Evolutionary conservation across 2,888 invertebrate genomes (phyloP).

Genomic region (Muscina levida): DNA sequence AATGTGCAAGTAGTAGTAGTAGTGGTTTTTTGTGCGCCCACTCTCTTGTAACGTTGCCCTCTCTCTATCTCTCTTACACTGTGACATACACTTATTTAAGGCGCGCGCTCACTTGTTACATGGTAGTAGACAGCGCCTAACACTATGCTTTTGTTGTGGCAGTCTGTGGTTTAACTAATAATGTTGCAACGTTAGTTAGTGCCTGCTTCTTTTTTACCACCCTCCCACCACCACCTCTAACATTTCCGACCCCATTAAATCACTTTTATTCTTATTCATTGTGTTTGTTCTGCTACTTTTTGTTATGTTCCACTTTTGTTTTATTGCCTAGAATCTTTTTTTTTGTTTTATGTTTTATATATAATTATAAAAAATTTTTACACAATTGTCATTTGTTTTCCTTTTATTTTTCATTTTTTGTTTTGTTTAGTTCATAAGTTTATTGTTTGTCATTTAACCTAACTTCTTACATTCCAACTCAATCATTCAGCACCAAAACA

Average conservation of each 20-base stretch:
- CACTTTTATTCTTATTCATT: neutral
- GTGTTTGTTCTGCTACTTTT: conserved; percentile 2
- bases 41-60: conserved; percentile 25
- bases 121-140: conserved; percentile 13
- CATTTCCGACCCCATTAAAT: neutral
- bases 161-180: no score
- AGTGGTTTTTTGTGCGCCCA: conserved; percentile 72
- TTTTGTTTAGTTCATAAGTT: conserved; percentile 15
- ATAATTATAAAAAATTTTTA: no score
- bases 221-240: neutral
- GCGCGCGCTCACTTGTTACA: no score
- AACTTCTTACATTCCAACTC: neutral
- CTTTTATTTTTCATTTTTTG: no score
- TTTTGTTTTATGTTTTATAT: neutral
- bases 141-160: conserved; percentile 25
- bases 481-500: neutral
- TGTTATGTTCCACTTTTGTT: conserved; percentile 30
- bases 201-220: conserved; percentile 15
- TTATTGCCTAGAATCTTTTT: conserved; percentile 8
- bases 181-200: conserved; percentile 29
- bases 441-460: conserved; percentile 13
- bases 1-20: conserved; percentile 67
- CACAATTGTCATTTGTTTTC: neutral
- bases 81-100: no score
- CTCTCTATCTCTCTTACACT: neutral